Evolutionary conservation across 2,888 invertebrate species (phyloP).

Genomic region (Gryllus longicercus): DNA sequence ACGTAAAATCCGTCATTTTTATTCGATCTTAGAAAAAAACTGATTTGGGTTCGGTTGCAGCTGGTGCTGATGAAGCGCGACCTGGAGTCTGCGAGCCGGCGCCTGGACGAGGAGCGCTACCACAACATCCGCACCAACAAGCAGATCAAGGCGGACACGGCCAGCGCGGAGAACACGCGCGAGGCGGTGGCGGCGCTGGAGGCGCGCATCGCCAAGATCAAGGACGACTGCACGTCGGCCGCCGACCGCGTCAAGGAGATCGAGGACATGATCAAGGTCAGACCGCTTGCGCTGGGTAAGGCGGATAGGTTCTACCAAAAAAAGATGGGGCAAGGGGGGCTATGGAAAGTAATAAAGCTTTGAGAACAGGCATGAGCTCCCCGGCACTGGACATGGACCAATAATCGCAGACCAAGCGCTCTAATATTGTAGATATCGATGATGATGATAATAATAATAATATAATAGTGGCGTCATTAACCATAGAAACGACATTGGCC

Average conservation of each 20-base stretch:
- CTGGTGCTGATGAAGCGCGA: neutral
- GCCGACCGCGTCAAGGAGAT: constrained; percentile 58
- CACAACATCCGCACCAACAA: constrained; percentile 41
- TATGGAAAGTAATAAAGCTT: no score
- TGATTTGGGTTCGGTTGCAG: neutral
- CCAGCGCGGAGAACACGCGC: constrained; percentile 46
- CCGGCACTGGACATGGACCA: no score
- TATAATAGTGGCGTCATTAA: no score
- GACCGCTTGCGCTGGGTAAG: neutral
- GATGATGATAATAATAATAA: no score
- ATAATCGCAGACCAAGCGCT: no score
- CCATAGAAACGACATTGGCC: no score
- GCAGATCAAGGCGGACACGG: constrained; percentile 37
- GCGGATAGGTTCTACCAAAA: no score
- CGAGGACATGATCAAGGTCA: constrained; percentile 50
- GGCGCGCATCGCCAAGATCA: constrained; percentile 52
- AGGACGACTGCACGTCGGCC: constrained; percentile 48
- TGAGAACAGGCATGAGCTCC: no score
- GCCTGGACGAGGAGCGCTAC: constrained; percentile 44
- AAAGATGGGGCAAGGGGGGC: no score
- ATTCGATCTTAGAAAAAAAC: no score
- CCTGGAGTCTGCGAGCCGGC: constrained; percentile 39
- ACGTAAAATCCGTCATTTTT: no score
- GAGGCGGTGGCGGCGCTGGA: constrained; percentile 44
- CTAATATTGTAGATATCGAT: no score